These are phyloP conservation scores for Augochlorella aurata DNA, from an alignment of 2,888 invertebrate species.

Conservation along the genomic window DNA sequence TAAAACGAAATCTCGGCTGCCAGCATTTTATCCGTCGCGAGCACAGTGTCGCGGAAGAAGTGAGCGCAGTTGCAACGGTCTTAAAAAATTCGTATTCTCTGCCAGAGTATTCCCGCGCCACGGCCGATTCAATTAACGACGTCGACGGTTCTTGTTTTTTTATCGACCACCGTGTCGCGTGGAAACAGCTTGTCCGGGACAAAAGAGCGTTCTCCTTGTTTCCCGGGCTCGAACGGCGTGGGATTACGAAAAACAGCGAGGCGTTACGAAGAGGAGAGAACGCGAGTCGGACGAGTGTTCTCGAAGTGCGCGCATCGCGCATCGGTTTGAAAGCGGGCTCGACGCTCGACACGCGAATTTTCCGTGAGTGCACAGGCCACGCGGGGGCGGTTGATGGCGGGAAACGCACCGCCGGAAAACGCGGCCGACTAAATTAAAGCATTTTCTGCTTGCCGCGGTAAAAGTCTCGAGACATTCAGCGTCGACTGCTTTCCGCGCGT, in stretches of 20 bases:
- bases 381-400: conserved; percentile 30
- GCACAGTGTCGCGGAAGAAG: neutral
- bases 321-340: conserved; percentile 12
- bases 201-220: conserved; percentile 31
- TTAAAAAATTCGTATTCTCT: neutral
- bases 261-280: neutral
- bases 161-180: conserved; percentile 8
- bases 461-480: conserved; percentile 22
- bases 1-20: too few species aligned
- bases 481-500: neutral
- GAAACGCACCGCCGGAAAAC: conserved; percentile 19
- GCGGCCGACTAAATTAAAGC: conserved; percentile 39
- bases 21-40: neutral
- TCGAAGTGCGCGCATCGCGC: conserved; percentile 19
- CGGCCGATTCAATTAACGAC: conserved; percentile 23
- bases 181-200: conserved; percentile 9
- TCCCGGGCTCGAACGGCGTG: conserved; percentile 15
- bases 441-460: conserved; percentile 20
- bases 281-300: conserved; percentile 29
- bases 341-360: conserved; percentile 21
- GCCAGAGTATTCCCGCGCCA: neutral
- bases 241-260: conserved; percentile 26
- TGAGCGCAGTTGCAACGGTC: neutral
- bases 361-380: neutral
- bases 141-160: neutral